Conservation (phyloP, 2,888 invertebrate species). For the Temnothorax rugatulus region DNA sequence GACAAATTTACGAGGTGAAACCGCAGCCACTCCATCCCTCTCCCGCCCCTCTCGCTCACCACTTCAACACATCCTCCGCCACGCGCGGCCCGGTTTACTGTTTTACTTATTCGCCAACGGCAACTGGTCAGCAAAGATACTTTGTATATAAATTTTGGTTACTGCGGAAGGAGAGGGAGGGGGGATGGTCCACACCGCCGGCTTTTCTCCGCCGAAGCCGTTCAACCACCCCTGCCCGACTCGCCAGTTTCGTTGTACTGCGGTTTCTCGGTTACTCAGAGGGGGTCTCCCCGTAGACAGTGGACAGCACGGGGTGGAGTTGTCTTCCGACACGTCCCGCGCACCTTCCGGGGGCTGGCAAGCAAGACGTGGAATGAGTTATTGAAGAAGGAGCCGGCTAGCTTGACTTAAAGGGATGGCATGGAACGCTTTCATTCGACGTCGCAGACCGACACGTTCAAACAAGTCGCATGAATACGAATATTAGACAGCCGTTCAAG, state of each 20-base stretch:
- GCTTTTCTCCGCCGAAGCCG: slow-evolving; percentile 44
- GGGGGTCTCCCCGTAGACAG: slow-evolving; percentile 47
- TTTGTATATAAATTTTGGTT: slow-evolving; percentile 85
- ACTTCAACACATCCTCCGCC: slow-evolving; percentile 50
- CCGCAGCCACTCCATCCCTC: slow-evolving; percentile 74
- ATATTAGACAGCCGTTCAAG: background rate
- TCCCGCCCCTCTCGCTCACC: slow-evolving; percentile 27
- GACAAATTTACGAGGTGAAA: slow-evolving; percentile 80
- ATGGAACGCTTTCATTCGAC: slow-evolving; percentile 5
- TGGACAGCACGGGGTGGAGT: slow-evolving; percentile 67
- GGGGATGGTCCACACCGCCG: slow-evolving; percentile 33
- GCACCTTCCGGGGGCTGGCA: slow-evolving; percentile 72
- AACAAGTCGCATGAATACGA: background rate
- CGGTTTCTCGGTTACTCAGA: slow-evolving; percentile 64
- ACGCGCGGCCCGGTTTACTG: slow-evolving; percentile 75
- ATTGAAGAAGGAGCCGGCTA: slow-evolving; percentile 65
- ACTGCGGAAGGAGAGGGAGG: slow-evolving; percentile 25
- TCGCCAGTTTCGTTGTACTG: slow-evolving; percentile 63
- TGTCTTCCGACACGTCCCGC: slow-evolving; percentile 76
- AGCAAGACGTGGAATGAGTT: slow-evolving; percentile 77
- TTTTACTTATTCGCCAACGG: slow-evolving; percentile 82
- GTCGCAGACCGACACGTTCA: background rate
- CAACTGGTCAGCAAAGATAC: slow-evolving; percentile 81
- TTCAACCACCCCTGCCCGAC: slow-evolving; percentile 50
- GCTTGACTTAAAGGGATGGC: slow-evolving; percentile 33